Conservation (phyloP, 2,888 invertebrate species). For the Pedicia rivosa region DNA sequence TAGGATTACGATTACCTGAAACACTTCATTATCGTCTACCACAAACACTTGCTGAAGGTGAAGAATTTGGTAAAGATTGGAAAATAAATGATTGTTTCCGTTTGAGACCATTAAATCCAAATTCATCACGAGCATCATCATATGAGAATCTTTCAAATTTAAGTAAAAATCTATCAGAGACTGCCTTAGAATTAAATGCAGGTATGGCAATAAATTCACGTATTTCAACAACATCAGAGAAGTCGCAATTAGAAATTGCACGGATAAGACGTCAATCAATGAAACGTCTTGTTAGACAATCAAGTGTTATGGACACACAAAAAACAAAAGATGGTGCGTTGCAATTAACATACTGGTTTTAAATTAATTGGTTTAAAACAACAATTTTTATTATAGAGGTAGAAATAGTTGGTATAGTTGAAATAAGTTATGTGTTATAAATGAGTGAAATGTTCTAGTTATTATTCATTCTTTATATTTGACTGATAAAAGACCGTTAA, state of each 20-base stretch:
- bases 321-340: conserved; percentile 62
- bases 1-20: conserved; percentile 69
- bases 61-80: conserved; percentile 74
- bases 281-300: conserved; percentile 56
- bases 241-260: conserved; percentile 28
- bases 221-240: conserved; percentile 27
- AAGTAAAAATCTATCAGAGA: conserved; percentile 22
- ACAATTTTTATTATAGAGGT: not conserved
- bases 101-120: conserved; percentile 52
- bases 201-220: conserved; percentile 19
- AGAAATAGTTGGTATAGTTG: no score
- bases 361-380: no score
- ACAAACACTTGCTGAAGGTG: conserved; percentile 77
- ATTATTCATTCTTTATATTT: no score
- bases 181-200: conserved; percentile 20
- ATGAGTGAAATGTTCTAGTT: no score
- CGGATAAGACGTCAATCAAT: conserved; percentile 37
- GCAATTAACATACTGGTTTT: conserved; percentile 81
- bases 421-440: no score
- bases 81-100: conserved; percentile 54
- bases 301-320: conserved; percentile 70
- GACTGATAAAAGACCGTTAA: no score
- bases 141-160: conserved; percentile 60
- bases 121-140: conserved; percentile 34
- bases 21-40: conserved; percentile 69